phyloP scores from a whole-genome alignment of 2,888 invertebrate genomes.

The Melanophora roralis region DNA sequence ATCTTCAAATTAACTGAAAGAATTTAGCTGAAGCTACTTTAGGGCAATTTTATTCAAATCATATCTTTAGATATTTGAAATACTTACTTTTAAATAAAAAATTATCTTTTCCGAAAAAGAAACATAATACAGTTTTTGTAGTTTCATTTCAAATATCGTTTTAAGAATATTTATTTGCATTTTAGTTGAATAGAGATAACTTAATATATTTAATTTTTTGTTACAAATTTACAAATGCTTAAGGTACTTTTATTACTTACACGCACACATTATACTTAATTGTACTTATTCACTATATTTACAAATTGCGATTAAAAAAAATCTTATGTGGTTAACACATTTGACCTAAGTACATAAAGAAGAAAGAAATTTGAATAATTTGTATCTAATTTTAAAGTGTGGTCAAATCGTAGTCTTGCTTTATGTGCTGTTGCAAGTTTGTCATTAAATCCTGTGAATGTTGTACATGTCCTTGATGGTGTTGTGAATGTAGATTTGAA shows the following conservation, averaged over 20 bases:
- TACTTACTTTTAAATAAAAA: too few relatives aligned
- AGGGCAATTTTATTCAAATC: too few relatives aligned
- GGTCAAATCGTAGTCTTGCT: conserved; percentile 92
- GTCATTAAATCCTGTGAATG: conserved; percentile 73
- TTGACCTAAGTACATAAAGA: too few relatives aligned
- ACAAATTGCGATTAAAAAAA: neutral
- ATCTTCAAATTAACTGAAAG: too few relatives aligned
- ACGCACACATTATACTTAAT: conserved; percentile 2
- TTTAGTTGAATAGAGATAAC: neutral
- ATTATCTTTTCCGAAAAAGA: too few relatives aligned
- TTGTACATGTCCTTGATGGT: conserved; percentile 67
- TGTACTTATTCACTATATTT: too few relatives aligned
- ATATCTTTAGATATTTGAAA: too few relatives aligned
- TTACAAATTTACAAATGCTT: conserved; percentile 15
- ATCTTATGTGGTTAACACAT: too few relatives aligned
- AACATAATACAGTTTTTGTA: too few relatives aligned
- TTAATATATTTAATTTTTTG: neutral
- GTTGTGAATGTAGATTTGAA: conserved; percentile 64
- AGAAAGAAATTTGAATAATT: conserved; percentile 1
- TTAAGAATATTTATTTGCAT: neutral
- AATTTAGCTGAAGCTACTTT: too few relatives aligned
- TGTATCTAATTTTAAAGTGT: conserved; percentile 80
- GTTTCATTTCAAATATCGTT: too few relatives aligned
- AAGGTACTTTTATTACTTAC: conserved; percentile 10
- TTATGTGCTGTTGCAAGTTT: conserved; percentile 80